Base-by-base conservation (phyloP, 1,140 invertebrate genomes). In the Brachionus rotundiformis region DNA sequence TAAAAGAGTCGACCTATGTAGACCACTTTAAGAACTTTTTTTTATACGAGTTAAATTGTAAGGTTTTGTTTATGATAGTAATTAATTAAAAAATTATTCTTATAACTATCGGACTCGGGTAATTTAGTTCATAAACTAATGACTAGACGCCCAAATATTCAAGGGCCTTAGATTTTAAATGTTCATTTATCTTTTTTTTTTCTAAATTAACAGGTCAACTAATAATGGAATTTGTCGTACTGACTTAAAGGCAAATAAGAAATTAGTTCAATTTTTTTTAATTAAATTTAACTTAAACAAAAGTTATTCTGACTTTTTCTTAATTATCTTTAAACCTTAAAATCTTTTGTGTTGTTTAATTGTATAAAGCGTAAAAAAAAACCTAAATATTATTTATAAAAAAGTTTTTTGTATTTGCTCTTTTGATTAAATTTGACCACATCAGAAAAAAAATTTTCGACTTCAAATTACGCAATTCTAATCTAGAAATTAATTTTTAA, bases 41-140 rank as follows among this genome's bases (percentile, higher is more conserved):
- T 54, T 54, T 54, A 54, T n/a, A 3, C 47, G 47, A 54, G n/a
- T 54, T 54, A 54, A 54, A 54, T 54, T 54, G 16, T 54, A 54
- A 54, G 47, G 47, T 54, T 54, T 54, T 54, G 47, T 54, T 54
- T 54, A 54, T 54, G 47, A 54, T 54, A 54, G 47, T 54, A 54
- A 54, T 54, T 54, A 54, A 54, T 54, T 54, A 54, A 54, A 54
- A n/a, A 54, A 23, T 19, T 54, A 19, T 23, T 49, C 23, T 54
- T 54, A 19, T 54, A 19, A 54, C 47, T 54, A 54, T 54, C 47
- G 47, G 47, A 54, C 47, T 54, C 47, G 47, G 47, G 47, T 54
- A 54, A 54, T 54, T 54, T 54, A 54, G 47, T 19, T 54, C 19
- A 25, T 54, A 54, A 54, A 54, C 47, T 54, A 19, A 16, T 54